Conservation (phyloP, 2,888 invertebrate species). For the Caenorhabditis wallacei region DNA sequence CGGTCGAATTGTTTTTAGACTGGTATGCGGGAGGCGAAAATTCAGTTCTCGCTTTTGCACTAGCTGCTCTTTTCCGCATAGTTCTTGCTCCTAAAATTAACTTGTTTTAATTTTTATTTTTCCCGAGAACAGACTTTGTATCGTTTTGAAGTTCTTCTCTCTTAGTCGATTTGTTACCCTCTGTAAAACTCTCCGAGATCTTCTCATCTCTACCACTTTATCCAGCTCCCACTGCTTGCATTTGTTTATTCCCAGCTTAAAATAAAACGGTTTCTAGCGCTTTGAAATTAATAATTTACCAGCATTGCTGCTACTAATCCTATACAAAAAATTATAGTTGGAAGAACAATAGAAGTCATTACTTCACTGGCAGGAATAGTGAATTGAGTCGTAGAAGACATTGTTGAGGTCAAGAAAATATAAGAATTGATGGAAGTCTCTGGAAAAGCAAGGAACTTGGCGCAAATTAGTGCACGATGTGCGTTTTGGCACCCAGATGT, state of each 20-base stretch:
- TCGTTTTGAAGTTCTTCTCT: conserved; percentile 82
- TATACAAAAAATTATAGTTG: conserved; percentile 83
- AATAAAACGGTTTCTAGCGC: not conserved
- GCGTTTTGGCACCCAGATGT: conserved; percentile 56
- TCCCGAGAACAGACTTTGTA: conserved; percentile 79
- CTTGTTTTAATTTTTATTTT: too few species aligned
- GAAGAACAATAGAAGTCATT: conserved; percentile 82
- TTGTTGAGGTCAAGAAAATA: conserved; percentile 23
- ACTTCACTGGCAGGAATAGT: conserved; percentile 79
- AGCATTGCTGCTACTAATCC: conserved; percentile 83
- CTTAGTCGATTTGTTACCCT: conserved; percentile 80
- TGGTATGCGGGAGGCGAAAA: conserved; percentile 75
- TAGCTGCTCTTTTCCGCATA: conserved; percentile 76
- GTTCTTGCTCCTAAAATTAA: conserved; percentile 78
- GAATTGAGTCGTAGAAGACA: conserved; percentile 64
- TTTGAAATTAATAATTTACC: conserved; percentile 13
- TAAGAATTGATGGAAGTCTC: not conserved
- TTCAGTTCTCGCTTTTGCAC: conserved; percentile 64
- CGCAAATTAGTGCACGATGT: conserved; percentile 46
- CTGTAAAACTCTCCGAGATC: conserved; percentile 82
- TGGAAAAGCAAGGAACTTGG: conserved; percentile 1
- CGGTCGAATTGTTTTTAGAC: conserved; percentile 61
- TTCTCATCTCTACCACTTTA: conserved; percentile 82
- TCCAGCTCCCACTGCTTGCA: conserved; percentile 83
- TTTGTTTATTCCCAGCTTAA: conserved; percentile 81